These are phyloP conservation scores for Craniophora ligustri DNA, from an alignment of 2,888 invertebrate genomes.

Conservation along the genomic window DNA sequence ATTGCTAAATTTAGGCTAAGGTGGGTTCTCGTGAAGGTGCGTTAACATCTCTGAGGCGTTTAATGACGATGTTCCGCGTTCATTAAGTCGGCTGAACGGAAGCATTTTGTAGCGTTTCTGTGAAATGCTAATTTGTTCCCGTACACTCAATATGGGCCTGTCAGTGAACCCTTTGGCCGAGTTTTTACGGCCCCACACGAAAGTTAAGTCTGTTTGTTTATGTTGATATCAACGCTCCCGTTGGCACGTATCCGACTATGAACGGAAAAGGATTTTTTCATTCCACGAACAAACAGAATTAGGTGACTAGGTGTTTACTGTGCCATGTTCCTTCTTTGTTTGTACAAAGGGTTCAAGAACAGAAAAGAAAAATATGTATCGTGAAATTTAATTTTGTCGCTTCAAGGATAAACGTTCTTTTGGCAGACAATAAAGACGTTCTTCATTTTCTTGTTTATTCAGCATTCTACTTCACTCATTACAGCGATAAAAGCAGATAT, in stretches of 20 bases:
- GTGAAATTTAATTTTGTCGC: conserved; percentile 27
- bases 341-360: conserved; percentile 14
- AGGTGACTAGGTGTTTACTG: conserved; percentile 36
- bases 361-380: conserved; percentile 9
- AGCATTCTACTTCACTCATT: conserved; percentile 18
- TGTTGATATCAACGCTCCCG: conserved; percentile 61
- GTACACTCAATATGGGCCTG: conserved; percentile 82
- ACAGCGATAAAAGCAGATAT: conserved; percentile 14
- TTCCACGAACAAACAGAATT: conserved; percentile 40
- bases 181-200: conserved; percentile 73
- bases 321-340: conserved; percentile 31
- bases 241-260: conserved; percentile 40
- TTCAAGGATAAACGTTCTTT: conserved; percentile 15
- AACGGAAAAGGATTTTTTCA: conserved; percentile 38
- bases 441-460: conserved; percentile 20
- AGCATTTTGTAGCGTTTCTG: conserved; percentile 81
- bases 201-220: conserved; percentile 77
- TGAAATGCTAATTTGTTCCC: conserved; percentile 85
- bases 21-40: conserved; percentile 55
- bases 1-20: conserved; percentile 77
- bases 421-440: conserved; percentile 17
- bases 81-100: conserved; percentile 78
- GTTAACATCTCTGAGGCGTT: conserved; percentile 74
- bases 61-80: conserved; percentile 83
- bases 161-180: conserved; percentile 72